Evolutionary conservation across 2,797 vertebrate genomes (phyloP).

Genomic region (Streptopelia turtur): DNA sequence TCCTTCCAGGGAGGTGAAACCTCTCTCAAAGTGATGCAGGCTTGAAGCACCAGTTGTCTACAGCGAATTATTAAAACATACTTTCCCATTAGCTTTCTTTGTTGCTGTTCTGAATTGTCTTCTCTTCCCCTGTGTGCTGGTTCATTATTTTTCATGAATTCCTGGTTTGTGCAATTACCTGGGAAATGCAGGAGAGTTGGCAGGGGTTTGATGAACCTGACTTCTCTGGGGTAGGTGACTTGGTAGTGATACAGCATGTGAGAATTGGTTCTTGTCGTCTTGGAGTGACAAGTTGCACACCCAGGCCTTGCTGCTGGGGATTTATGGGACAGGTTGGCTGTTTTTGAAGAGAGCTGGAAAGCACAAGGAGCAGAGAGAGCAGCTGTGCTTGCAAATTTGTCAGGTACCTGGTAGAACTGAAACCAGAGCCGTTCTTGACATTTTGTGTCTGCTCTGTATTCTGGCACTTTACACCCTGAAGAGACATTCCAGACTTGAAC

Average conservation of each 20-base stretch:
- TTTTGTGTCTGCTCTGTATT: background rate
- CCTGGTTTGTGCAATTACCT: slow-evolving; percentile 38
- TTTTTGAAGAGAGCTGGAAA: background rate
- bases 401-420: background rate
- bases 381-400: background rate
- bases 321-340: background rate
- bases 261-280: background rate
- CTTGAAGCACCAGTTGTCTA: background rate
- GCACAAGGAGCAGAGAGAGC: background rate
- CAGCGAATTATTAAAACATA: background rate
- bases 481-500: background rate
- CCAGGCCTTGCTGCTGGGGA: background rate
- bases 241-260: background rate
- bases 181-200: background rate
- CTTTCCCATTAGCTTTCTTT: slow-evolving; percentile 20
- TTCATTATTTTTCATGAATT: slow-evolving; percentile 58
- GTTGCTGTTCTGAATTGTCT: slow-evolving; percentile 4
- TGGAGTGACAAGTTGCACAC: background rate
- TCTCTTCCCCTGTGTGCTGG: slow-evolving; percentile 26
- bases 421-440: background rate
- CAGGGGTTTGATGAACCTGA: background rate
- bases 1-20: background rate
- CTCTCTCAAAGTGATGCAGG: background rate
- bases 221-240: background rate
- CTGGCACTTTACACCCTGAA: background rate